Conservation (phyloP, 64 coral and sea anemone species). For the Acropora yongei region DNA sequence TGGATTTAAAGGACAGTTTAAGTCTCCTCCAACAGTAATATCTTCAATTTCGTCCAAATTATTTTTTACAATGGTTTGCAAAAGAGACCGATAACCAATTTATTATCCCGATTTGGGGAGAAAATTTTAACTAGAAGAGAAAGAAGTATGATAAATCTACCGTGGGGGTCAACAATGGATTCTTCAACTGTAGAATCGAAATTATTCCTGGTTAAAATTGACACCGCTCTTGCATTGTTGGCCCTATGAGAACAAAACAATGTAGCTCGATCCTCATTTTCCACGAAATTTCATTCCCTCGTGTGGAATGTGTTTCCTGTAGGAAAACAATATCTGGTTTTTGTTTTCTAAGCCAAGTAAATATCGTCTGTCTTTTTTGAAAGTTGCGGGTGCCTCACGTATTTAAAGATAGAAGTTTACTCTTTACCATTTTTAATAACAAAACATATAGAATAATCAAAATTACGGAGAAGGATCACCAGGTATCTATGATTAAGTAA, state of each 20-base stretch:
- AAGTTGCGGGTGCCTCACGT: background rate
- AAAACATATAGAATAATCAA: background rate
- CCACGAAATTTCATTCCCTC: too few relatives aligned
- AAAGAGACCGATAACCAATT: background rate
- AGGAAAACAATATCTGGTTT: conserved; percentile 11
- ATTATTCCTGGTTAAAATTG: too few relatives aligned
- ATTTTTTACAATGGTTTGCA: background rate
- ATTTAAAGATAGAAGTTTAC: too few relatives aligned
- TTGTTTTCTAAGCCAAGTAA: background rate
- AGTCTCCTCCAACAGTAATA: background rate
- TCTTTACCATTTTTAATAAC: background rate
- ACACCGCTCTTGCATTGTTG: too few relatives aligned
- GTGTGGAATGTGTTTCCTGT: too few relatives aligned
- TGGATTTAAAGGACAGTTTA: background rate
- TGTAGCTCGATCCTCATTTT: too few relatives aligned
- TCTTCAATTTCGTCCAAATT: background rate
- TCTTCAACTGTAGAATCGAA: too few relatives aligned
- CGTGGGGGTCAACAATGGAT: too few relatives aligned
- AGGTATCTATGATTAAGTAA: too few relatives aligned
- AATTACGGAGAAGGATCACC: too few relatives aligned
- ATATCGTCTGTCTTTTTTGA: background rate
- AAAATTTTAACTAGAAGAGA: background rate
- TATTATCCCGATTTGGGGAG: background rate
- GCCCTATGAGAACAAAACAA: too few relatives aligned
- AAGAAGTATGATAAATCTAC: too few relatives aligned